phyloP scores from a whole-genome alignment of 2,113 vertebrate genomes.

The Strix uralensis region DNA sequence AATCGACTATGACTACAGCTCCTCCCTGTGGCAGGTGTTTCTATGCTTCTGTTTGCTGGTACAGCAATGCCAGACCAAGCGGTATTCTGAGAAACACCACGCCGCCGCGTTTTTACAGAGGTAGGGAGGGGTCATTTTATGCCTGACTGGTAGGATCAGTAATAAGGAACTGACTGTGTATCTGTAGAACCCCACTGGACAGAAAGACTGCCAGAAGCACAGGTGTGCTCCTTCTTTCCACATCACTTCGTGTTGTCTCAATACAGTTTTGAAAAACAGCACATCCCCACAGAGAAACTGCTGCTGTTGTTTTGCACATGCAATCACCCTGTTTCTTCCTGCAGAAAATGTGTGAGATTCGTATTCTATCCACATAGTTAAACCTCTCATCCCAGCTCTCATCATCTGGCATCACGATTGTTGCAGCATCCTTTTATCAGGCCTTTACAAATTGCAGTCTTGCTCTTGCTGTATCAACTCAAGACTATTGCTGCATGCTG shows the following conservation, averaged over 20 bases:
- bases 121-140: not conserved
- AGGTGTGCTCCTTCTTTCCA: not conserved
- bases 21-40: slow-evolving; percentile 22
- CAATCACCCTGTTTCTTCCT: not conserved
- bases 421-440: slow-evolving; percentile 27
- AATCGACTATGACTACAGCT: not conserved
- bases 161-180: not conserved
- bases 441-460: not conserved
- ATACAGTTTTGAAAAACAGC: not conserved
- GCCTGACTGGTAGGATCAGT: not conserved
- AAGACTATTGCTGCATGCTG: not conserved
- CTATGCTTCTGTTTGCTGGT: not conserved
- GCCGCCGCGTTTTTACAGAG: not conserved
- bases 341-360: not conserved
- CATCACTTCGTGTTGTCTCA: not conserved
- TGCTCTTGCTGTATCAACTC: not conserved
- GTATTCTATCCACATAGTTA: not conserved
- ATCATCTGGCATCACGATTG: not conserved
- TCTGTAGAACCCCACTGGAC: not conserved
- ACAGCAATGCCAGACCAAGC: fast-evolving
- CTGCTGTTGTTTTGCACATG: not conserved
- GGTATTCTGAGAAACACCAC: not conserved
- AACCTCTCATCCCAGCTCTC: not conserved
- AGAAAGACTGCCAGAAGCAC: not conserved
- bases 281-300: not conserved